Conservation (phyloP, 2,113 vertebrate species). For the Plotosus lineatus region DNA sequence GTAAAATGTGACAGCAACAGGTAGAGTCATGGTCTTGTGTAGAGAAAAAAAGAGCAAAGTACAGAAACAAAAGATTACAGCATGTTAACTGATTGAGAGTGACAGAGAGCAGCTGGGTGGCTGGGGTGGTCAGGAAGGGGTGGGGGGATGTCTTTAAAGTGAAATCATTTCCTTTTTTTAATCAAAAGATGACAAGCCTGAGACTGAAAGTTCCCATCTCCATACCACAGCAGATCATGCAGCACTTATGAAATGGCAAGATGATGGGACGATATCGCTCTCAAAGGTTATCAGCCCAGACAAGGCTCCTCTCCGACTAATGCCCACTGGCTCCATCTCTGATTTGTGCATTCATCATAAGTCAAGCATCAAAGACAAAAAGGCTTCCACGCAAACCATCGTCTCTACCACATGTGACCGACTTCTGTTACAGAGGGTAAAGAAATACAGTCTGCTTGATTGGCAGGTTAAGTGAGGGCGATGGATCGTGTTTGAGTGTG, state of each 20-base stretch:
- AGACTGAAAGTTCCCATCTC: conserved; percentile 85
- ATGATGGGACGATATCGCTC: conserved; percentile 34
- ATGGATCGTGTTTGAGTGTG: conserved; percentile 50
- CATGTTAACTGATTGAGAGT: conserved; percentile 20
- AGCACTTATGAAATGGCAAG: conserved; percentile 21
- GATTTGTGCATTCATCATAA: conserved; percentile 25
- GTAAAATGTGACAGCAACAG: conserved; percentile 10
- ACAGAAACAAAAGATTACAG: conserved; percentile 22
- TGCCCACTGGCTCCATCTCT: conserved; percentile 24
- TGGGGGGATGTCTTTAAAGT: conserved; percentile 82
- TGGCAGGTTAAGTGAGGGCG: conserved; percentile 53
- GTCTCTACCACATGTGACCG: background rate
- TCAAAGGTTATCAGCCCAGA: conserved; percentile 44
- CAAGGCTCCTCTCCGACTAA: conserved; percentile 39
- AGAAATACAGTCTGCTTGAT: conserved; percentile 41
- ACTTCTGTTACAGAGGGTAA: conserved; percentile 43
- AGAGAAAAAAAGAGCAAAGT: background rate
- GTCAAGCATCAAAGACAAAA: conserved; percentile 22
- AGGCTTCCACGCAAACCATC: background rate
- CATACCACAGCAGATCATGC: conserved; percentile 56
- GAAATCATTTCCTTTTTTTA: conserved; percentile 95
- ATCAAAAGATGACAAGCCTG: conserved; percentile 90
- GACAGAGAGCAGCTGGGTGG: conserved; percentile 41
- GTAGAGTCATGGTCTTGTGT: background rate
- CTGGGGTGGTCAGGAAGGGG: conserved; percentile 19